These are phyloP conservation scores for Dryococelus australis DNA, from an alignment of 2,888 invertebrate genomes.

Conservation along the genomic window DNA sequence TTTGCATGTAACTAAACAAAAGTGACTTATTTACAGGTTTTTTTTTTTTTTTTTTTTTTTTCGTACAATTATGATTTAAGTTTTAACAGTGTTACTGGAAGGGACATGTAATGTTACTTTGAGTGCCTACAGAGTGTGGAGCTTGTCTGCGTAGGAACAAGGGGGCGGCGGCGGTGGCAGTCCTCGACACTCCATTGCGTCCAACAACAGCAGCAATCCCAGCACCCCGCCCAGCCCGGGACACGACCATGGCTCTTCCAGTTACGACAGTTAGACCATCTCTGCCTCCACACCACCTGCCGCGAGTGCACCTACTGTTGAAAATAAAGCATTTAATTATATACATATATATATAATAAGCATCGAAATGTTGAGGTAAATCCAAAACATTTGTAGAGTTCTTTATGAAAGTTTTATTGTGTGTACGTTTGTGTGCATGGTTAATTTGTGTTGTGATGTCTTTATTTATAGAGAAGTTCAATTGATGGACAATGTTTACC, in stretches of 20 bases:
- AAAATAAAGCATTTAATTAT: not conserved
- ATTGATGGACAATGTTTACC: not conserved
- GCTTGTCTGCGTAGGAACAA: conserved; percentile 38
- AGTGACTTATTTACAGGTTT: too few relatives aligned
- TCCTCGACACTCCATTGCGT: conserved; percentile 75
- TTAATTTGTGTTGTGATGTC: not conserved
- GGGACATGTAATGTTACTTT: too few relatives aligned
- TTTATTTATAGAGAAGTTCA: not conserved
- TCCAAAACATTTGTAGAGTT: not conserved
- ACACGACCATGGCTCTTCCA: conserved; percentile 71
- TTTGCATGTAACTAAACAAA: too few relatives aligned
- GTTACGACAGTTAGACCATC: conserved; percentile 67
- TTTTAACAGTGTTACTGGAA: too few relatives aligned
- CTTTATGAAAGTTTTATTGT: conserved; percentile 16
- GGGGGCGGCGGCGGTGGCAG: conserved; percentile 66
- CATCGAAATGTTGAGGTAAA: not conserved
- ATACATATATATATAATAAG: not conserved
- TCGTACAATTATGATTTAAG: too few relatives aligned
- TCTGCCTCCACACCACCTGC: not conserved
- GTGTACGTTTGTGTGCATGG: not conserved
- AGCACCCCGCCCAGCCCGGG: conserved; percentile 76
- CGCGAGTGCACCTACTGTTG: not conserved
- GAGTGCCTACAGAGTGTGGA: too few relatives aligned
- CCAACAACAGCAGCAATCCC: conserved; percentile 77
- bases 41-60: too few relatives aligned